These are phyloP conservation scores for Eupithecia centaureata DNA, from an alignment of 2,888 invertebrate genomes.

Conservation along the genomic window DNA sequence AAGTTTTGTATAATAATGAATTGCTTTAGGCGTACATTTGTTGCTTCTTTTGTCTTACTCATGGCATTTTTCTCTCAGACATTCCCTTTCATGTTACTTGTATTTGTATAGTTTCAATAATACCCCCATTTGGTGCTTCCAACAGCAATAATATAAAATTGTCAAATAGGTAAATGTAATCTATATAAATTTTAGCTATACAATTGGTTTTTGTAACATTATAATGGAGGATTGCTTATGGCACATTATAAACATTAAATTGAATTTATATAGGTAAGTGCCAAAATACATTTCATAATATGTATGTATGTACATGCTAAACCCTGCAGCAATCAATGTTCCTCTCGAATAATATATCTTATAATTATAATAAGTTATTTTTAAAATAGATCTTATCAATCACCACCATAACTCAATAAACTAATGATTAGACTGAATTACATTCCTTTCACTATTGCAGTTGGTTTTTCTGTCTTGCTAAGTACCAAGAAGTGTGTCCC, in stretches of 20 bases:
- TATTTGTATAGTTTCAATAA: slow-evolving; percentile 28
- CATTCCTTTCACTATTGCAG: slow-evolving; percentile 55
- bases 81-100: slow-evolving; percentile 47
- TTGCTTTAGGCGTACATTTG: slow-evolving; percentile 60
- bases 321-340: slow-evolving; percentile 54
- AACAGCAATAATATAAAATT: slow-evolving; percentile 29
- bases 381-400: slow-evolving; percentile 42
- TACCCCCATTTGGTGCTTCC: slow-evolving; percentile 41
- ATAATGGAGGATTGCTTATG: slow-evolving; percentile 28
- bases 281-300: slow-evolving; percentile 56
- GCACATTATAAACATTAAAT: slow-evolving; percentile 45
- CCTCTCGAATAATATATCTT: slow-evolving; percentile 60
- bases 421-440: slow-evolving; percentile 62
- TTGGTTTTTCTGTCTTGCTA: slow-evolving; percentile 25
- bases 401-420: slow-evolving; percentile 51
- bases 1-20: slow-evolving; percentile 62
- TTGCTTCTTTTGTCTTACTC: slow-evolving; percentile 61
- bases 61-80: slow-evolving; percentile 49
- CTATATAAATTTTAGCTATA: slow-evolving; percentile 21
- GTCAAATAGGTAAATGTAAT: slow-evolving; percentile 11
- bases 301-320: slow-evolving; percentile 43
- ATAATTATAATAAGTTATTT: slow-evolving; percentile 49
- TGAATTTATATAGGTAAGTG: slow-evolving; percentile 55
- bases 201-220: slow-evolving; percentile 18
- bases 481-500: slow-evolving; percentile 36